These are phyloP conservation scores for Rhipidura dahli DNA, from an alignment of 2,113 vertebrate genomes.

Conservation along the genomic window DNA sequence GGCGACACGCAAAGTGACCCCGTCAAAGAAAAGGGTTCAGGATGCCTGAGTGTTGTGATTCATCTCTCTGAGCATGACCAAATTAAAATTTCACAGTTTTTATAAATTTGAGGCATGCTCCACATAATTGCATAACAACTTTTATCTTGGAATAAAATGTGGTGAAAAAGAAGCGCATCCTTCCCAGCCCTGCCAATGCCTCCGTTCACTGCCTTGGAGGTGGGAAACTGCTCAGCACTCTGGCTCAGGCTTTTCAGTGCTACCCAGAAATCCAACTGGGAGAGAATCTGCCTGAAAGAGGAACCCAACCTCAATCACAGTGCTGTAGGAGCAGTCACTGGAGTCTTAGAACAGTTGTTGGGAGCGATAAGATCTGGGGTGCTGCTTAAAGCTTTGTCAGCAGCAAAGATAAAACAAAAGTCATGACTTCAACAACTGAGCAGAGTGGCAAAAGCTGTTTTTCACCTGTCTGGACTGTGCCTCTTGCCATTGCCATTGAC, in stretches of 20 bases:
- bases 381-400: neutral
- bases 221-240: neutral
- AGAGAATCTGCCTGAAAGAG: neutral
- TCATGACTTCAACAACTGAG: rapidly evolving
- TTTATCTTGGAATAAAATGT: conserved; percentile 7
- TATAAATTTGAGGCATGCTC: neutral
- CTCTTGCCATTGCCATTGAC: conserved; percentile 86
- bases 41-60: neutral
- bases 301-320: neutral
- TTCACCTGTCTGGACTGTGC: conserved; percentile 90
- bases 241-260: neutral
- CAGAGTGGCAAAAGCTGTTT: neutral
- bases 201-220: neutral
- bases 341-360: neutral
- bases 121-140: conserved; percentile 28
- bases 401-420: neutral
- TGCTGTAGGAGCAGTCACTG: neutral
- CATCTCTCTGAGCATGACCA: conserved; percentile 5
- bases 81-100: conserved; percentile 51
- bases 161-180: neutral
- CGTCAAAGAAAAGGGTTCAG: neutral
- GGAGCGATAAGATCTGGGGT: neutral
- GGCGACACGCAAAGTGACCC: neutral
- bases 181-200: neutral
- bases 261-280: neutral